phyloP scores from a whole-genome alignment of 2,888 invertebrate genomes.

The Bhutanitis thaidina region DNA sequence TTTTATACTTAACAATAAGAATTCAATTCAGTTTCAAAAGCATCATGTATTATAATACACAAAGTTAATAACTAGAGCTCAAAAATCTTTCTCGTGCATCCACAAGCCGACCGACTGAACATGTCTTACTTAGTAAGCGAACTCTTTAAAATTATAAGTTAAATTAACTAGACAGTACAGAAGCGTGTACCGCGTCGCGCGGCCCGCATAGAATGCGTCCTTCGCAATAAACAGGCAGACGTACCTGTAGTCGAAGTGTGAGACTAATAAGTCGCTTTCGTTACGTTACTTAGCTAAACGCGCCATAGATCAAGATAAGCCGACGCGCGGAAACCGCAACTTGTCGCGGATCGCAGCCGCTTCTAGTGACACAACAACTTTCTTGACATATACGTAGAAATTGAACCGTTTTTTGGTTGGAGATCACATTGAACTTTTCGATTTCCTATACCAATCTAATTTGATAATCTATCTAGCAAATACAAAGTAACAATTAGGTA shows the following conservation, averaged over 20 bases:
- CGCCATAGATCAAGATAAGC: slow-evolving; percentile 13
- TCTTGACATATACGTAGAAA: slow-evolving; percentile 31
- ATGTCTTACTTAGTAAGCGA: slow-evolving; percentile 63
- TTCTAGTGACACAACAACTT: slow-evolving; percentile 28
- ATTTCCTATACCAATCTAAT: slow-evolving; percentile 68
- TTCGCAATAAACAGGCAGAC: slow-evolving; percentile 52
- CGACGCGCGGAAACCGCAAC: background rate
- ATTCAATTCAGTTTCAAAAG: slow-evolving; percentile 77
- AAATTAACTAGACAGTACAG: slow-evolving; percentile 39
- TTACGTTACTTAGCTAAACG: slow-evolving; percentile 36
- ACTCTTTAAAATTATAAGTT: slow-evolving; percentile 64
- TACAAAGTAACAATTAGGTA: slow-evolving; percentile 79
- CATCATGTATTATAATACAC: slow-evolving; percentile 75
- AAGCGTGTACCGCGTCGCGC: slow-evolving; percentile 11
- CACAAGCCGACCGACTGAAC: slow-evolving; percentile 64
- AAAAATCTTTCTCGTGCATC: slow-evolving; percentile 51
- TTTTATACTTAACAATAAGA: slow-evolving; percentile 74
- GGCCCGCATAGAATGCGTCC: slow-evolving; percentile 33
- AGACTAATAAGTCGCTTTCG: slow-evolving; percentile 45
- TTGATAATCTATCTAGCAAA: slow-evolving; percentile 79
- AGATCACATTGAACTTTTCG: slow-evolving; percentile 58
- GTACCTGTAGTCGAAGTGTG: slow-evolving; percentile 45
- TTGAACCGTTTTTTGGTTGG: slow-evolving; percentile 37
- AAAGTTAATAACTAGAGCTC: slow-evolving; percentile 72
- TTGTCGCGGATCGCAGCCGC: background rate